A percentile compares a stretch with the other conserved stretches of the same genome.
phyloP scores from a whole-genome alignment of 2,888 invertebrate genomes.

The Leptinotarsa peninsularis region DNA sequence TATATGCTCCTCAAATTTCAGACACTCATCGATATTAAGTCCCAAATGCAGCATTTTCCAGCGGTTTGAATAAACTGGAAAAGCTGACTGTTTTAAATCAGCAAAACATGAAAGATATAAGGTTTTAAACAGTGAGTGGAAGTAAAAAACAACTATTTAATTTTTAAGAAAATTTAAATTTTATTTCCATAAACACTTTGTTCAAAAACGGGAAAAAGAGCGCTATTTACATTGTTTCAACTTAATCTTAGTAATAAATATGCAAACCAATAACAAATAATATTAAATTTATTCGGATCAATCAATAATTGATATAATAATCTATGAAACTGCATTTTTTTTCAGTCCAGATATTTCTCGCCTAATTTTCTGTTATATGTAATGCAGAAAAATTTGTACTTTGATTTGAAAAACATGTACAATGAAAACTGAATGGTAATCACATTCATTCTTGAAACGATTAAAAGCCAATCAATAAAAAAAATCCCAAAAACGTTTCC shows the following conservation, averaged over 20 bases:
- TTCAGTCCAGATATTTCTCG: background rate
- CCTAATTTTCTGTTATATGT: too few species aligned
- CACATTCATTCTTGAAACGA: too few species aligned
- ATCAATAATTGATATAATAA: background rate
- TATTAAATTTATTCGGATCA: constrained; percentile 32
- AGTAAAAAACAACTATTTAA: constrained; percentile 29
- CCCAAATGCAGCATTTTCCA: too few species aligned
- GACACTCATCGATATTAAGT: too few species aligned
- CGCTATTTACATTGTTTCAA: constrained; percentile 39
- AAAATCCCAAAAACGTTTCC: too few species aligned
- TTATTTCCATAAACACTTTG: constrained; percentile 33
- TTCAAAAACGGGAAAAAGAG: constrained; percentile 35
- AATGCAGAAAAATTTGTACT: too few species aligned
- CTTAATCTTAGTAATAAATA: constrained; percentile 39
- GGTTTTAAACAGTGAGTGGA: background rate
- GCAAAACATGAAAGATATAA: background rate
- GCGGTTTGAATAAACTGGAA: too few species aligned
- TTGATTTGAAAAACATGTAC: too few species aligned
- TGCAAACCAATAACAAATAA: constrained; percentile 33
- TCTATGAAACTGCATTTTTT: background rate
- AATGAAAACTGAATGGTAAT: too few species aligned
- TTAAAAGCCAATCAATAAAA: too few species aligned
- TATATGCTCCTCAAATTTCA: too few species aligned
- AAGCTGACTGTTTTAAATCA: too few species aligned
- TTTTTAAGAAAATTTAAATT: constrained; percentile 39